Conservation (phyloP, 2,113 vertebrate species). For the Montifringilla adamsi region DNA sequence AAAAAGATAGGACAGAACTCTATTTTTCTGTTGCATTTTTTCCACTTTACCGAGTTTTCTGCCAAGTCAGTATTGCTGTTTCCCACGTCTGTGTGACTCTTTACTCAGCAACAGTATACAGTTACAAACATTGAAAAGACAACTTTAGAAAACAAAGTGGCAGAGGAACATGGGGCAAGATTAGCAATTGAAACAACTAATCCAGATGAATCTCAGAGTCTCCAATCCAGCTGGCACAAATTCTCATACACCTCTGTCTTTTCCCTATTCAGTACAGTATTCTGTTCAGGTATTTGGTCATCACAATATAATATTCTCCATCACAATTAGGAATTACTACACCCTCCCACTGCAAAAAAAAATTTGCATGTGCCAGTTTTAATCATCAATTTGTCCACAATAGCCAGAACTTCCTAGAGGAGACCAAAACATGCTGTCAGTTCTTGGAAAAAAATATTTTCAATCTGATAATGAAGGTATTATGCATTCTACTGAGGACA, state of each 20-base stretch:
- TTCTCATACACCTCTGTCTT: background rate
- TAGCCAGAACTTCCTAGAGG: background rate
- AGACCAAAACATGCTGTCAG: background rate
- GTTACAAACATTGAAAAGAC: background rate
- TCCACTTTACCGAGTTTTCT: background rate
- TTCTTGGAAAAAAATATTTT: background rate
- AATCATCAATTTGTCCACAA: background rate
- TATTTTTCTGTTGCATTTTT: background rate
- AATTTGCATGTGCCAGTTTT: background rate
- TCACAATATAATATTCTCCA: background rate
- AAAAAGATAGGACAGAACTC: background rate
- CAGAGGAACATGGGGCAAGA: background rate
- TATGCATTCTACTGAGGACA: background rate
- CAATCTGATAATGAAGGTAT: background rate
- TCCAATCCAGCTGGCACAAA: background rate
- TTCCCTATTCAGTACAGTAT: background rate
- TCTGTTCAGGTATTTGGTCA: background rate
- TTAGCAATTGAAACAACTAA: conserved; percentile 6
- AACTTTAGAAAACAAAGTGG: background rate
- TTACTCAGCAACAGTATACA: background rate
- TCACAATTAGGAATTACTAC: background rate
- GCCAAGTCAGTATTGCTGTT: background rate
- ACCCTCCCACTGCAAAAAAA: background rate
- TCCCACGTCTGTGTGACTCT: background rate
- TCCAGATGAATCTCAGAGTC: background rate